Evolutionary conservation across 2,113 vertebrate genomes (phyloP).

Genomic region (Cynoglossus semilaevis): DNA sequence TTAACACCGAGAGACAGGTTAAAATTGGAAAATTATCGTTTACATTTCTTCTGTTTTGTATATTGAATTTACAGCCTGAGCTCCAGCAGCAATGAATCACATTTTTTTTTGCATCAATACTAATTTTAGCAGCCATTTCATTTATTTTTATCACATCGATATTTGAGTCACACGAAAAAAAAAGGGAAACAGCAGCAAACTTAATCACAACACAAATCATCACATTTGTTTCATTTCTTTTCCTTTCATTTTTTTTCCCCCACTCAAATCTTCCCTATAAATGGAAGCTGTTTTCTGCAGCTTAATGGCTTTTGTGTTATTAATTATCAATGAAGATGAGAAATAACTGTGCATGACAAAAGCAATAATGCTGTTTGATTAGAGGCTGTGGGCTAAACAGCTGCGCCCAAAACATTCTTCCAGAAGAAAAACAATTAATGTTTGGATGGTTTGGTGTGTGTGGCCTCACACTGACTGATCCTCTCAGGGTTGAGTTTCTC

Average conservation of each 20-base stretch:
- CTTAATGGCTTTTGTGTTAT: constrained; percentile 15
- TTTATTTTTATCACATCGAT: background rate
- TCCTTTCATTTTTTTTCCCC: background rate
- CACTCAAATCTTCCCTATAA: background rate
- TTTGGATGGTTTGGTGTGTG: background rate
- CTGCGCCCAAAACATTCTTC: constrained; percentile 28
- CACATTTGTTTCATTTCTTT: background rate
- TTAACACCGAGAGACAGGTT: background rate
- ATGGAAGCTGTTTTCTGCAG: background rate
- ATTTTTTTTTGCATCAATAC: background rate
- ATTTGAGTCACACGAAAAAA: background rate
- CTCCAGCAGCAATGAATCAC: background rate
- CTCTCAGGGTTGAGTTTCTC: background rate
- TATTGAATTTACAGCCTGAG: background rate
- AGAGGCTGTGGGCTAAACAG: constrained; percentile 34
- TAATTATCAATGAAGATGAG: constrained; percentile 33
- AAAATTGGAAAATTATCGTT: background rate
- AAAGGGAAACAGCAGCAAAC: background rate
- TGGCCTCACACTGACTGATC: background rate
- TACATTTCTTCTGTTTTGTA: background rate
- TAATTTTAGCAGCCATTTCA: background rate
- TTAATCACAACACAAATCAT: background rate
- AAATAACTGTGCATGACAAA: constrained; percentile 26
- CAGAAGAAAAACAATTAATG: constrained; percentile 29
- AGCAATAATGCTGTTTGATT: constrained; percentile 29